A percentile compares a stretch with the other conserved stretches of the same genome.
These are phyloP conservation scores for Hycleus phaleratus DNA, from an alignment of 1,140 invertebrate species.

Conservation along the genomic window DNA sequence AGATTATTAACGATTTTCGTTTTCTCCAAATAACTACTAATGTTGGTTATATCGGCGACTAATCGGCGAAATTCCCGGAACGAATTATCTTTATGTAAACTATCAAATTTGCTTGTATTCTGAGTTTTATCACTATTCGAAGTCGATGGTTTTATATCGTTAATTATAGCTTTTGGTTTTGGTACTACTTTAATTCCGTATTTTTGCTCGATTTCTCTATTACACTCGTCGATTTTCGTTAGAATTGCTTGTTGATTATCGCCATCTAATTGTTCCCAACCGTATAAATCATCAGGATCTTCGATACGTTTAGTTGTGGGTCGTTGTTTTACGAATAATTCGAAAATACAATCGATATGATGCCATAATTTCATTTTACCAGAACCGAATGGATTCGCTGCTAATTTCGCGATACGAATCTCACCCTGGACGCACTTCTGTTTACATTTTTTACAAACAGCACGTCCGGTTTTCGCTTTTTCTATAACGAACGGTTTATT, in stretches of 20 bases:
- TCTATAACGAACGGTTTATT: slow-evolving; percentile 62
- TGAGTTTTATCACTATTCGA: background rate
- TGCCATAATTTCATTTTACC: slow-evolving; percentile 83
- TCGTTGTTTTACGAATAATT: slow-evolving; percentile 67
- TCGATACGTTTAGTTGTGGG: slow-evolving; percentile 77
- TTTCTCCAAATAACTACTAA: slow-evolving; percentile 75
- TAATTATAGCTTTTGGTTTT: slow-evolving; percentile 28
- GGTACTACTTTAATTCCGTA: slow-evolving; percentile 41
- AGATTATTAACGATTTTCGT: slow-evolving; percentile 65
- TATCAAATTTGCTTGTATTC: slow-evolving; percentile 1
- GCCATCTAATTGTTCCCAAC: slow-evolving; percentile 58
- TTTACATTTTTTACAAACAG: slow-evolving; percentile 85
- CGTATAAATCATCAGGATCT: slow-evolving; percentile 67
- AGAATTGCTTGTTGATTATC: slow-evolving; percentile 62
- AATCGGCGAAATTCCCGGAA: slow-evolving; percentile 73
- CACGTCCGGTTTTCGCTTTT: slow-evolving; percentile 68
- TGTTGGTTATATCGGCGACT: slow-evolving; percentile 67
- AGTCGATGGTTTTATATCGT: background rate
- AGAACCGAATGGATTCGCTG: slow-evolving; percentile 71
- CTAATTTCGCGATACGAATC: slow-evolving; percentile 66
- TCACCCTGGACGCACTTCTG: slow-evolving; percentile 64
- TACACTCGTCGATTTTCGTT: slow-evolving; percentile 51
- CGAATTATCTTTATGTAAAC: slow-evolving; percentile 53
- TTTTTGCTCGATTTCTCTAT: slow-evolving; percentile 45
- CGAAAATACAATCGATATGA: slow-evolving; percentile 74